Evolutionary conservation across 2,888 invertebrate species (phyloP).

Genomic region (Meteorus cinctellus): DNA sequence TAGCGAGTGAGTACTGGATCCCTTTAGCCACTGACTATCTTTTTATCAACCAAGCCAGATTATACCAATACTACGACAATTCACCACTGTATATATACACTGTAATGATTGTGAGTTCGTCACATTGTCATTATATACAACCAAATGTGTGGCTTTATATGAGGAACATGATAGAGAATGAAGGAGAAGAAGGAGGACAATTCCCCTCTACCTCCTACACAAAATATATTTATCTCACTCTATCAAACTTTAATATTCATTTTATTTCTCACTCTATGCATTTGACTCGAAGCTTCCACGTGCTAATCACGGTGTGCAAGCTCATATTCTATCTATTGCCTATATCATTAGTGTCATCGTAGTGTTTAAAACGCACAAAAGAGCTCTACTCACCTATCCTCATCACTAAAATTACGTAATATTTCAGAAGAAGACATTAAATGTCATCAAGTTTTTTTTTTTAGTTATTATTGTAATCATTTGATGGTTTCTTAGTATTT

Average conservation of each 20-base stretch:
- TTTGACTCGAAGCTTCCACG: not conserved
- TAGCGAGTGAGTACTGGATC: slow-evolving; percentile 66
- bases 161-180: not conserved
- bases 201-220: slow-evolving; percentile 23
- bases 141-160: not conserved
- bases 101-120: slow-evolving; percentile 7
- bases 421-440: too few relatives aligned
- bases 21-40: slow-evolving; percentile 68
- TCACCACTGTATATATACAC: not conserved
- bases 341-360: not conserved
- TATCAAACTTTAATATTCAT: not conserved
- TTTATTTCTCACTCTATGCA: not conserved
- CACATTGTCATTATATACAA: slow-evolving; percentile 6
- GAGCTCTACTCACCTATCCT: too few relatives aligned
- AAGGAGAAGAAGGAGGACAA: slow-evolving; percentile 21
- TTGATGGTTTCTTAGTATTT: too few relatives aligned
- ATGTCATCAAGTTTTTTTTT: too few relatives aligned
- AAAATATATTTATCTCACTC: not conserved
- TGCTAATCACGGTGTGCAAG: not conserved
- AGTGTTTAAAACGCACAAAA: too few relatives aligned
- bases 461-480: too few relatives aligned
- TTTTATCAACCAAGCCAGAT: slow-evolving; percentile 66
- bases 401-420: too few relatives aligned
- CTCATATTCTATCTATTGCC: not conserved
- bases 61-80: slow-evolving; percentile 57